Percentiles rank a stretch among this genome's conserved stretches.
Conservation (phyloP, 2,797 vertebrate species). For the Anomalospiza imberbis region DNA sequence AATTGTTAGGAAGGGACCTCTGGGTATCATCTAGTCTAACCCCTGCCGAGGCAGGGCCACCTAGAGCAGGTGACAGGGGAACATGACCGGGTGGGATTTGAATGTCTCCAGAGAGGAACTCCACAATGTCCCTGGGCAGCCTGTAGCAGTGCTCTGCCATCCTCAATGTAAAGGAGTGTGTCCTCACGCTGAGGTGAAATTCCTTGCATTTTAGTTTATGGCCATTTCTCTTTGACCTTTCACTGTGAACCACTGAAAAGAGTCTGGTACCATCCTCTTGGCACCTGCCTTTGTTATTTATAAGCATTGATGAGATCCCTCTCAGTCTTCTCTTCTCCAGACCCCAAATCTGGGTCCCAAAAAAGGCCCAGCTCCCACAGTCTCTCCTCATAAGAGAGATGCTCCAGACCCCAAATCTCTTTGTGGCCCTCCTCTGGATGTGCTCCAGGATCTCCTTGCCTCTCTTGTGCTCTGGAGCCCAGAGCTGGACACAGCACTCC, state of each 20-base stretch:
- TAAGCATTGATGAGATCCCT: background rate
- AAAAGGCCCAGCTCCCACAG: background rate
- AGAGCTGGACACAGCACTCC: background rate
- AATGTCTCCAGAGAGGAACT: background rate
- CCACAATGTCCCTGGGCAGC: background rate
- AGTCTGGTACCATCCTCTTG: background rate
- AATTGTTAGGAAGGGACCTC: background rate
- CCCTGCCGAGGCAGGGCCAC: background rate
- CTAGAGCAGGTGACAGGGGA: background rate
- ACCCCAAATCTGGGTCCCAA: too few species aligned
- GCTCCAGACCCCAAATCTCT: background rate
- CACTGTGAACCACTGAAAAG: background rate
- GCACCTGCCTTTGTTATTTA: too few species aligned
- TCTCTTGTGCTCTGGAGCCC: background rate
- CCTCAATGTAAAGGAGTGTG: background rate
- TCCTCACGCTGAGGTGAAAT: background rate
- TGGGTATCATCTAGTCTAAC: background rate
- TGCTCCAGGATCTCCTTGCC: background rate
- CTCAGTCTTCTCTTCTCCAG: background rate
- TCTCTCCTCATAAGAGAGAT: background rate
- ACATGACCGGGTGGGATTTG: background rate
- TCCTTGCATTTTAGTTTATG: background rate
- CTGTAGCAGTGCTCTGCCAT: background rate
- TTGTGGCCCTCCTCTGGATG: fast-evolving
- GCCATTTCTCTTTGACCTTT: background rate